Evolutionary conservation across 2,888 invertebrate species (phyloP).

Genomic region (Cryptocephalus moraei): DNA sequence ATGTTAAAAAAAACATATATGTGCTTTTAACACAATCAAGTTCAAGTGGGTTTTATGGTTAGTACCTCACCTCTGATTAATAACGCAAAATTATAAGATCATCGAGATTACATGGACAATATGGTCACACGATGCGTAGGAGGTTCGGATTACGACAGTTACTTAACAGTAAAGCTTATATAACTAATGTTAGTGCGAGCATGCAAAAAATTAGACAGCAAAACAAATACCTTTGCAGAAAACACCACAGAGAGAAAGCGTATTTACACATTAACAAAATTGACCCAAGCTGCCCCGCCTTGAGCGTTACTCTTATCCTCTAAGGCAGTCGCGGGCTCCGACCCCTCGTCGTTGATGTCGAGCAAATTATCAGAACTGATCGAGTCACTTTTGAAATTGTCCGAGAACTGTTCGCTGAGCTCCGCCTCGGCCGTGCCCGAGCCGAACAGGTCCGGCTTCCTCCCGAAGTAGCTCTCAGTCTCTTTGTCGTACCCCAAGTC

Average conservation of each 20-base stretch:
- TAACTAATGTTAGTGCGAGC: slow-evolving; percentile 11
- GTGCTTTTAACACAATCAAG: too few species aligned
- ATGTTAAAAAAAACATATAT: too few species aligned
- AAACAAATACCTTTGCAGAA: slow-evolving; percentile 23
- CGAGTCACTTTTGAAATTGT: slow-evolving; percentile 19
- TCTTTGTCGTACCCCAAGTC: slow-evolving; percentile 8
- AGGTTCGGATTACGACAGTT: background rate
- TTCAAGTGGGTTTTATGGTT: too few species aligned
- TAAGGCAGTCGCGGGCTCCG: slow-evolving; percentile 9
- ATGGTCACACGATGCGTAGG: too few species aligned
- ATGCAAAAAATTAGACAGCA: slow-evolving; percentile 19
- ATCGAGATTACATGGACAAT: too few species aligned
- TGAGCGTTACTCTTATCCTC: slow-evolving; percentile 16
- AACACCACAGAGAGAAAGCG: slow-evolving; percentile 30
- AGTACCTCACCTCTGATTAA: too few species aligned
- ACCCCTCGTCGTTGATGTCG: slow-evolving; percentile 10
- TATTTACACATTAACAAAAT: slow-evolving; percentile 41
- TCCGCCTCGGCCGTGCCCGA: slow-evolving; percentile 1
- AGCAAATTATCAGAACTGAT: slow-evolving; percentile 18
- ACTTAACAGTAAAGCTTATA: slow-evolving; percentile 10
- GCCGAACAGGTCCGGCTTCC: slow-evolving; percentile 7
- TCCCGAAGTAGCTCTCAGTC: slow-evolving; percentile 13
- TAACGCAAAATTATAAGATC: too few species aligned
- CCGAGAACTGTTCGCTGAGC: slow-evolving; percentile 17
- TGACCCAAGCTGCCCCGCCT: slow-evolving; percentile 36